Evolutionary conservation across 2,888 invertebrate species (phyloP).

Genomic region (Octonoba sinensis): DNA sequence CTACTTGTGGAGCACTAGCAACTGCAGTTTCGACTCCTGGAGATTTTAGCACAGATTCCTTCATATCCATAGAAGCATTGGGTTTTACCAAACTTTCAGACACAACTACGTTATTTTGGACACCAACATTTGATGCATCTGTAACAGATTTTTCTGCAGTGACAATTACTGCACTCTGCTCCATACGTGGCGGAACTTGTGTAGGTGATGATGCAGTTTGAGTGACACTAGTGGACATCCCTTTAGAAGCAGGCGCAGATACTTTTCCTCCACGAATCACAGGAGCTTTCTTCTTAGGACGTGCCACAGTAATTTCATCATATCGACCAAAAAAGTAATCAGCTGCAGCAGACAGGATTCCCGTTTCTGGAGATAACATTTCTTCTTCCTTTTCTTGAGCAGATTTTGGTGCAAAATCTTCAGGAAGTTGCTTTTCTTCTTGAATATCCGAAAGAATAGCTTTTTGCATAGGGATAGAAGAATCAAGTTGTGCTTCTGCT

Average conservation of each 20-base stretch:
- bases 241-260: slow-evolving; percentile 1
- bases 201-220: not conserved
- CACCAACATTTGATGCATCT: not conserved
- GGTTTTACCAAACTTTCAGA: too few species aligned
- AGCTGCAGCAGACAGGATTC: slow-evolving; percentile 39
- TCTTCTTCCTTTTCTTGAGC: slow-evolving; percentile 25
- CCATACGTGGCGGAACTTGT: slow-evolving; percentile 11
- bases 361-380: slow-evolving; percentile 24
- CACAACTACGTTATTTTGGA: too few species aligned
- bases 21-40: not conserved
- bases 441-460: slow-evolving; percentile 8
- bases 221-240: slow-evolving; percentile 52
- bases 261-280: slow-evolving; percentile 8
- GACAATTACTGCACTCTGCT: slow-evolving; percentile 25
- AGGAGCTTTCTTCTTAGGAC: slow-evolving; percentile 41
- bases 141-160: not conserved
- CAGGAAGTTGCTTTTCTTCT: not conserved
- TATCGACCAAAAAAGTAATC: slow-evolving; percentile 61
- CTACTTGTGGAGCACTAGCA: not conserved
- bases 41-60: not conserved
- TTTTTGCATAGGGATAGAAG: not conserved
- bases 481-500: not conserved
- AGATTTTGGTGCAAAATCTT: not conserved
- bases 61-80: not conserved
- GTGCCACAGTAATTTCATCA: slow-evolving; percentile 46